Percentiles rank a stretch among this genome's conserved stretches.
phyloP scores from a whole-genome alignment of 2,888 invertebrate species.

The Lithodes maja region DNA sequence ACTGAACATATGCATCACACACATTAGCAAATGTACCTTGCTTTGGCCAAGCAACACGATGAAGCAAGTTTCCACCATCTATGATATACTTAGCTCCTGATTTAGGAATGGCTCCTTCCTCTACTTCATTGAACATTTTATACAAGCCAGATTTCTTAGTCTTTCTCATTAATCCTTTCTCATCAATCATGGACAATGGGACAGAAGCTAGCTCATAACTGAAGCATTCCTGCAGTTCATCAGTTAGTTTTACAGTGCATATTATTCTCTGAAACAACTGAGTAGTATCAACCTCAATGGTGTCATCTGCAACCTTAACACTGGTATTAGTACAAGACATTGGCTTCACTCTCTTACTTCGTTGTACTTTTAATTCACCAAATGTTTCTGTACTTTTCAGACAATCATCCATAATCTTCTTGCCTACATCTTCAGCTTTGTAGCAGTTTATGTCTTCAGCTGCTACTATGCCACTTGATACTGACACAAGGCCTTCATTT shows the following conservation, averaged over 20 bases:
- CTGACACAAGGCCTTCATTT: constrained; percentile 26
- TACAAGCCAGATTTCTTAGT: too few relatives aligned
- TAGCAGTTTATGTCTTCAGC: constrained; percentile 21
- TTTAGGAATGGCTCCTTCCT: constrained; percentile 41
- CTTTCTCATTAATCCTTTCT: too few relatives aligned
- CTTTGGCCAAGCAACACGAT: constrained; percentile 71
- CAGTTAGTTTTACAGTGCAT: constrained; percentile 34
- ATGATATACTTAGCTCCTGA: constrained; percentile 59
- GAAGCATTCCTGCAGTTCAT: constrained; percentile 47
- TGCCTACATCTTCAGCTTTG: constrained; percentile 30
- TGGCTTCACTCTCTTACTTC: too few relatives aligned
- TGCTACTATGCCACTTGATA: constrained; percentile 32
- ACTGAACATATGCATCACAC: constrained; percentile 70
- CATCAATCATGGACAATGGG: constrained; percentile 33
- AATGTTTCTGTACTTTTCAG: constrained; percentile 34
- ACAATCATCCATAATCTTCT: constrained; percentile 19
- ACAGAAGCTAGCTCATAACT: constrained; percentile 37
- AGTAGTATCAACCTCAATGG: constrained; percentile 33
- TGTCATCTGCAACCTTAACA: constrained; percentile 44
- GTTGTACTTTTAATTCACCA: background rate
- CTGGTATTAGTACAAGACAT: constrained; percentile 18
- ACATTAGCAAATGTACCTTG: constrained; percentile 70
- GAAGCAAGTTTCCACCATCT: constrained; percentile 72
- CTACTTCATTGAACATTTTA: constrained; percentile 16
- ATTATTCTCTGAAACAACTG: constrained; percentile 50